Base-by-base conservation (phyloP, 1,140 invertebrate genomes). In the Leucophenga varia region DNA sequence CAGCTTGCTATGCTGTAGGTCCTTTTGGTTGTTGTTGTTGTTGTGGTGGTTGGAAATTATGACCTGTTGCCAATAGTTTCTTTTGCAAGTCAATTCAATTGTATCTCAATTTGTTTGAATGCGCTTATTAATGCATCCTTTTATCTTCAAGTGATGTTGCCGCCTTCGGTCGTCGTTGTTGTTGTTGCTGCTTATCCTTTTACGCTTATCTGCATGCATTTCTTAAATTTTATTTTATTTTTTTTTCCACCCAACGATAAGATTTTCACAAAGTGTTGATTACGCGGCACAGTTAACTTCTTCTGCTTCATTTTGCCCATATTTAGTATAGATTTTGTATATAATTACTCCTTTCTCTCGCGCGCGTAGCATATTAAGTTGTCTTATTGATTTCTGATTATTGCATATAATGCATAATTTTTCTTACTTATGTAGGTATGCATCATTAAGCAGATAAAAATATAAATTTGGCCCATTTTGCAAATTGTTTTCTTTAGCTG, bases 171-270 rank as follows among this genome's bases (percentile, higher is more conserved):
- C 19, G 32, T n/a, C 46, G 60, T 58, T 56, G 63, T 54, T 67
- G 63, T 61, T 68, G 63, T 61, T 67, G 63, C 57, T 59, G 63
- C 63, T 65, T 59, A 63, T 61, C 57, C 60, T 59, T 67, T 65
- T 64, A 58, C 39, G 31, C 36, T n/a, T 17, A 31, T 16, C 16
- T 22, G 42, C 43, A 22, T 38, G 38, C 36, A 45, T 43, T 38
- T n/a, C n/a, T n/a, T n/a, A n/a, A n/a, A n/a, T n/a, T n/a, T n/a
- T n/a, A n/a, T n/a, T n/a, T n/a, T n/a, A n/a, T n/a, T n/a, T n/a
- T n/a, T n/a, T n/a, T n/a, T n/a, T n/a, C n/a, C n/a, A n/a, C n/a
- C n/a, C n/a, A n/a, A n/a, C n/a, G n/a, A n/a, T n/a, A n/a, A n/a
- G 42, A 17, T 42, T 61, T 65, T 58, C 51, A 59, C 67, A 63